phyloP scores from a whole-genome alignment of 2,113 vertebrate genomes.

The Anser brachyrhynchus region DNA sequence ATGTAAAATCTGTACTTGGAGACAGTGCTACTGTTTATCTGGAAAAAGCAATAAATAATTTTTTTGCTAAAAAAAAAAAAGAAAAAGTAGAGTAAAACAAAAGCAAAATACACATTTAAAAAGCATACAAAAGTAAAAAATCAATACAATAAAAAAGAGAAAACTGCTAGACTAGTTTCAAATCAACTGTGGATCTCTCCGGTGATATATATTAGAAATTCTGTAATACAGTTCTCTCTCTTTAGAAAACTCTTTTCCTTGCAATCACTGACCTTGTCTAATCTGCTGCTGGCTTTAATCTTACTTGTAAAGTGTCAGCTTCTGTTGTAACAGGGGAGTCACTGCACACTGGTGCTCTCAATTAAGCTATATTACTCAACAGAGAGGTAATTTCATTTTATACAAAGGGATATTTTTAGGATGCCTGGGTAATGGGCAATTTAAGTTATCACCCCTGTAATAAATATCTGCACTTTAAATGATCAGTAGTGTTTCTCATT shows the following conservation, averaged over 20 bases:
- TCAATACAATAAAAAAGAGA: neutral
- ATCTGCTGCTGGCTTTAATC: neutral
- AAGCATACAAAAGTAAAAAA: neutral
- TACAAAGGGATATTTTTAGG: neutral
- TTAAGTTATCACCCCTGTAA: neutral
- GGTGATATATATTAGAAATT: neutral
- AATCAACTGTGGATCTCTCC: neutral
- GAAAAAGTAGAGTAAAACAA: neutral
- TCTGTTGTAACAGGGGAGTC: neutral
- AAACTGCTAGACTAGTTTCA: neutral
- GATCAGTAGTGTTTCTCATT: conserved; percentile 59
- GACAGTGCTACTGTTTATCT: neutral
- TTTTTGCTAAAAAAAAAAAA: neutral
- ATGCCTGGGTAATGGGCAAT: neutral
- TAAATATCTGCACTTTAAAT: neutral
- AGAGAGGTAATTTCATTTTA: neutral
- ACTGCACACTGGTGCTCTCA: neutral
- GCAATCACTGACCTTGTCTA: neutral
- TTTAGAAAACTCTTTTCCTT: neutral
- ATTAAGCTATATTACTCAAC: neutral
- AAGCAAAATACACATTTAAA: neutral
- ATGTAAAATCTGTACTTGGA: neutral
- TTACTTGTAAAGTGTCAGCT: neutral
- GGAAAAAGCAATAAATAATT: neutral
- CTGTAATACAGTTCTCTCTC: neutral